phyloP scores from a whole-genome alignment of 2,797 vertebrate genomes.

The Lindbergichthys nudifrons region DNA sequence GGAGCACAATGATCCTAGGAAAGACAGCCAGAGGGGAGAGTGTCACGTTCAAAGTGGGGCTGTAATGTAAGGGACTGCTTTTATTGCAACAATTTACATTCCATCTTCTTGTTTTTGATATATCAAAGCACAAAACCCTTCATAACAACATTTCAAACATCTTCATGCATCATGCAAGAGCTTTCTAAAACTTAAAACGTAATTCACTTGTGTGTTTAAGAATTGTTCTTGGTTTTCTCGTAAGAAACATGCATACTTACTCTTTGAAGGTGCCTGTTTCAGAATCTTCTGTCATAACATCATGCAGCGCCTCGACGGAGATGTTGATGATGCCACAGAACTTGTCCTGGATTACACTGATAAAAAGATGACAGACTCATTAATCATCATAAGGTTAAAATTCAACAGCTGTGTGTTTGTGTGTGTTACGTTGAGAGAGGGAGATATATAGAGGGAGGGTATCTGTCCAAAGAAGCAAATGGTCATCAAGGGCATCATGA shows the following conservation, averaged over 20 bases:
- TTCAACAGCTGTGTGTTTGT: conserved; percentile 7
- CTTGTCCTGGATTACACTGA: conserved; percentile 96
- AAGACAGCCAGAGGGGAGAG: conserved; percentile 8
- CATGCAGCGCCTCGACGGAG: conserved; percentile 94
- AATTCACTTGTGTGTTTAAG: not conserved
- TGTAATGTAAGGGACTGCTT: conserved; percentile 5
- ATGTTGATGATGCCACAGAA: conserved; percentile 98
- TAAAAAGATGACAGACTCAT: conserved; percentile 56
- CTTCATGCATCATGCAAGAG: conserved; percentile 29
- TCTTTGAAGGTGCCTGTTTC: conserved; percentile 95
- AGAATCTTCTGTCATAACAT: conserved; percentile 96
- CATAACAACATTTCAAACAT: conserved; percentile 9
- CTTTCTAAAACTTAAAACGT: conserved; percentile 21
- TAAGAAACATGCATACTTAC: conserved; percentile 81
- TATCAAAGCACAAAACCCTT: conserved; percentile 14
- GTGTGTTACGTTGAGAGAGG: not conserved
- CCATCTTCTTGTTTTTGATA: conserved; percentile 16
- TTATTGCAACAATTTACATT: conserved; percentile 9
- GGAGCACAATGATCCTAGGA: conserved; percentile 10
- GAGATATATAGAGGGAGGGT: not conserved
- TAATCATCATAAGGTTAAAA: conserved; percentile 20
- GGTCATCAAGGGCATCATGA: conserved; percentile 10
- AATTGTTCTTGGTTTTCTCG: not conserved
- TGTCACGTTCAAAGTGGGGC: not conserved
- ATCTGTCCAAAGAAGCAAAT: conserved; percentile 14